phyloP scores from a whole-genome alignment of 2,888 invertebrate species.

The Dynastes grantii region DNA sequence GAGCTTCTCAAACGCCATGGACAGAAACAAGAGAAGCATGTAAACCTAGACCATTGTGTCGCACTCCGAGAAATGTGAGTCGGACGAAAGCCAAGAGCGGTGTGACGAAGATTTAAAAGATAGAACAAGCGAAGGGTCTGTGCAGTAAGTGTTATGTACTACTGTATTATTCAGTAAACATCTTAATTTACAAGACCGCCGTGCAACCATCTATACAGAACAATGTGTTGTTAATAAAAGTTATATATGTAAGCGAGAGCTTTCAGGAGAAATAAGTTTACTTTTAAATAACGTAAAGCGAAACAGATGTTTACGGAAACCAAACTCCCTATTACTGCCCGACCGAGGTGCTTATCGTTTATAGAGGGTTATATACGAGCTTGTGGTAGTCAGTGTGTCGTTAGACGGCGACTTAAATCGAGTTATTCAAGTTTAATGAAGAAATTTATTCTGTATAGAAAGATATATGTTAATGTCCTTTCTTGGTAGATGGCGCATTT shows the following conservation, averaged over 20 bases:
- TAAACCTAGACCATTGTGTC: background rate
- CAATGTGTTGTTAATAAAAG: slow-evolving; percentile 40
- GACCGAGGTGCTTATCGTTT: slow-evolving; percentile 8
- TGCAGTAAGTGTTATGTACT: background rate
- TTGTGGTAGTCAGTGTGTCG: background rate
- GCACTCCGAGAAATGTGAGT: background rate
- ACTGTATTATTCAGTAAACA: slow-evolving; percentile 17
- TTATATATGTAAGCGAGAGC: background rate
- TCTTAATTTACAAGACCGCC: slow-evolving; percentile 23
- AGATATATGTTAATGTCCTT: too few relatives aligned
- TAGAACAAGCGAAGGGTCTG: background rate
- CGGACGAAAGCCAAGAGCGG: background rate
- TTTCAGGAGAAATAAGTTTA: slow-evolving; percentile 28
- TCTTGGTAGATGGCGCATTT: too few relatives aligned
- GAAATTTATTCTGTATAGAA: background rate
- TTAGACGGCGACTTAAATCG: background rate
- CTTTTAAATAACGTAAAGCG: slow-evolving; percentile 7
- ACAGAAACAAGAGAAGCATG: background rate
- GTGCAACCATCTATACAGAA: background rate
- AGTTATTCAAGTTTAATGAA: background rate
- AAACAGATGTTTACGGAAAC: slow-evolving; percentile 31
- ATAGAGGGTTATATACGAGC: background rate
- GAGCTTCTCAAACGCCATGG: background rate
- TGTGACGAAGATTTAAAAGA: slow-evolving; percentile 1
- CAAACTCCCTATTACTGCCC: slow-evolving; percentile 4